These are phyloP conservation scores for Parthenolecanium corni DNA, from an alignment of 2,888 invertebrate species.

Conservation along the genomic window DNA sequence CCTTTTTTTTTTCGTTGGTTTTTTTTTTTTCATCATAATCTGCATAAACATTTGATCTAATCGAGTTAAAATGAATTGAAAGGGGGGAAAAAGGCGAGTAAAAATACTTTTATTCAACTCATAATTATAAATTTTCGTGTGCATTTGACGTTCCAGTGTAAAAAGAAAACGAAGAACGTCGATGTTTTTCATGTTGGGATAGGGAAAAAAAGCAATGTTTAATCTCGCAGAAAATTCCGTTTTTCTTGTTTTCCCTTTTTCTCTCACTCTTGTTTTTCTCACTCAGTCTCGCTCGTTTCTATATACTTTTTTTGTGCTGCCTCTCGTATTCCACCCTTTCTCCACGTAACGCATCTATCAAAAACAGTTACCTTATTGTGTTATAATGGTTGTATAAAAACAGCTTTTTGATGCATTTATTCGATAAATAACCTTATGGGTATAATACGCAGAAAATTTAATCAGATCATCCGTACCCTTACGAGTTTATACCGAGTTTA, in stretches of 20 bases:
- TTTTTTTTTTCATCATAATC: background rate
- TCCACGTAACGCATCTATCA: constrained; percentile 16
- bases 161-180: constrained; percentile 18
- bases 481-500: no score
- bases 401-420: constrained; percentile 23
- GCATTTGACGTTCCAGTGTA: constrained; percentile 19
- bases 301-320: background rate
- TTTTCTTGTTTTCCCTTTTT: constrained; percentile 6
- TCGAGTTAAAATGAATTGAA: background rate
- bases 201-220: constrained; percentile 14
- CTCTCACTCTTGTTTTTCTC: background rate
- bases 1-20: background rate
- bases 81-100: background rate
- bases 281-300: background rate
- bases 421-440: constrained; percentile 11
- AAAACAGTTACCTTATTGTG: constrained; percentile 28
- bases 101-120: constrained; percentile 12
- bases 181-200: constrained; percentile 11
- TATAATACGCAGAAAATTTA: background rate
- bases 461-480: background rate
- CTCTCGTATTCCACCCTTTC: background rate
- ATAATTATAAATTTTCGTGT: constrained; percentile 24
- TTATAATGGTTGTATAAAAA: constrained; percentile 26
- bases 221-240: constrained; percentile 26
- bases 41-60: background rate